Percentiles rank a stretch among this genome's conserved stretches.
Conservation (phyloP, 2,888 invertebrate species). For the Leptinotarsa peninsularis region DNA sequence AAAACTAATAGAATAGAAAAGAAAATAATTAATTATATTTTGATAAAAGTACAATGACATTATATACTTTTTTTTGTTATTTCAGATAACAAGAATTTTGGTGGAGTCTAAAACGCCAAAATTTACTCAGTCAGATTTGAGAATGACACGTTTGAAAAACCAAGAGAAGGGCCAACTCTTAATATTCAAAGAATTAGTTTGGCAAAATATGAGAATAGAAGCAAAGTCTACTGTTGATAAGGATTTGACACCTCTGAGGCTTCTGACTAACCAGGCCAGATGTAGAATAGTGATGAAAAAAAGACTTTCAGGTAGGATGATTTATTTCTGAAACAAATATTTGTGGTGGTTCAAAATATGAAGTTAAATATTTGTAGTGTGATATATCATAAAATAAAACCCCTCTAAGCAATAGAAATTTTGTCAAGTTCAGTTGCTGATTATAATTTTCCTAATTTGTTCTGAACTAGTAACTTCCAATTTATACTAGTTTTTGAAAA, state of each 20-base stretch:
- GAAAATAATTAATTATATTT: too few relatives aligned
- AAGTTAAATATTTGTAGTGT: too few relatives aligned
- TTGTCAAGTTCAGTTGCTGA: too few relatives aligned
- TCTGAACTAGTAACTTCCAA: too few relatives aligned
- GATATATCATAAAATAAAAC: too few relatives aligned
- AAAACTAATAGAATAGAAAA: too few relatives aligned
- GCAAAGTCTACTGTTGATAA: conserved; percentile 85
- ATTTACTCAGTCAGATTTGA: conserved; percentile 88
- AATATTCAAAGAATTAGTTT: conserved; percentile 96
- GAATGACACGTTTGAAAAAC: conserved; percentile 92
- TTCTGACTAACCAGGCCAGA: conserved; percentile 93
- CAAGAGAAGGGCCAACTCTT: conserved; percentile 88
- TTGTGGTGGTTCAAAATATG: too few relatives aligned
- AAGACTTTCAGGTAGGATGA: conserved; percentile 78
- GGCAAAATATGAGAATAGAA: conserved; percentile 97
- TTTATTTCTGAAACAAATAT: too few relatives aligned
- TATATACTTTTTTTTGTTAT: not conserved
- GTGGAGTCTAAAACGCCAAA: conserved; percentile 95
- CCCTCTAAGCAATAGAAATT: too few relatives aligned
- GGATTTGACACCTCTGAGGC: conserved; percentile 86
- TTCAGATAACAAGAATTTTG: conserved; percentile 88
- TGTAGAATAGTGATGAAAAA: conserved; percentile 97
- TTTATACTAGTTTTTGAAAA: too few relatives aligned
- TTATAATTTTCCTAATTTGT: too few relatives aligned
- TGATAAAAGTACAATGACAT: too few relatives aligned